Conservation (phyloP, 1,140 invertebrate species). For the Ceratitis capitata region DNA sequence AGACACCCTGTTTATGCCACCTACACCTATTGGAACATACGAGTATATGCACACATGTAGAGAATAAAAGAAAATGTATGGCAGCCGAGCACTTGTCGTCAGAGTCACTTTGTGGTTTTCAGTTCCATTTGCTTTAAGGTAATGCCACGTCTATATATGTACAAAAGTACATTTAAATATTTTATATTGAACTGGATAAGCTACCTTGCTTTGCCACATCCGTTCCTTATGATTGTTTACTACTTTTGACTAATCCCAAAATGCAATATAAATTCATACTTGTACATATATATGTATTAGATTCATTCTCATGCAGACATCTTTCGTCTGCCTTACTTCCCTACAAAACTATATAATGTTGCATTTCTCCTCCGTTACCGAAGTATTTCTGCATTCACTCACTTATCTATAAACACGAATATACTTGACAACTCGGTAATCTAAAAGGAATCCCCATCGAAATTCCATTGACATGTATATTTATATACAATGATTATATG, state of each 20-base stretch:
- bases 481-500: neutral
- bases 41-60: neutral
- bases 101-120: neutral
- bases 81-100: neutral
- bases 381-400: neutral
- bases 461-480: neutral
- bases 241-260: neutral
- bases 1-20: neutral
- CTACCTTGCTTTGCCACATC: neutral
- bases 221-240: neutral
- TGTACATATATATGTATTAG: neutral
- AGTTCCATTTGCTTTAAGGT: neutral
- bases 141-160: neutral
- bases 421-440: neutral
- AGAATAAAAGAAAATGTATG: neutral
- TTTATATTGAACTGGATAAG: neutral
- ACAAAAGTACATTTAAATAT: no score
- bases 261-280: neutral
- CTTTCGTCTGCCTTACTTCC: no score
- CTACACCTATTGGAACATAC: neutral
- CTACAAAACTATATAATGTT: neutral
- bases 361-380: neutral
- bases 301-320: neutral
- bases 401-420: neutral
- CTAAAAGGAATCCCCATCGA: neutral